A percentile compares a stretch with the other conserved stretches of the same genome.
phyloP scores from a whole-genome alignment of 2,797 vertebrate genomes.

The Tapirus indicus region DNA sequence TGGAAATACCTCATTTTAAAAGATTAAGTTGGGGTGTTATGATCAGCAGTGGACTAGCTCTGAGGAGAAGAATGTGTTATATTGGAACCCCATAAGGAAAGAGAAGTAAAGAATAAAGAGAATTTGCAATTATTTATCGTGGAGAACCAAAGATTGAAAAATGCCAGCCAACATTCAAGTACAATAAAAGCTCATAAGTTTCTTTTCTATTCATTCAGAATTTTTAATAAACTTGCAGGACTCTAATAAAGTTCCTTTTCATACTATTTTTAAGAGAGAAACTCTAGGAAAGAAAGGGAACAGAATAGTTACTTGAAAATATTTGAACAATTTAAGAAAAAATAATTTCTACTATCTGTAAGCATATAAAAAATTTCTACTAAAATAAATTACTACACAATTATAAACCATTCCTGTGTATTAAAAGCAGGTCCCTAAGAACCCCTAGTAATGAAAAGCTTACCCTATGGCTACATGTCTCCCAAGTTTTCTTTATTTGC shows the following conservation, averaged over 20 bases:
- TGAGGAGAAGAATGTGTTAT: not conserved
- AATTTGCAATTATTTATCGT: slow-evolving; percentile 17
- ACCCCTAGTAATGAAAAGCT: not conserved
- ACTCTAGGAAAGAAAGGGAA: not conserved
- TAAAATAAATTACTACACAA: not conserved
- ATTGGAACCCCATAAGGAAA: not conserved
- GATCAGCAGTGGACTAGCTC: not conserved
- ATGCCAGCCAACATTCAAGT: not conserved
- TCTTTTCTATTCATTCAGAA: slow-evolving; percentile 41
- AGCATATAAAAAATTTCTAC: not conserved
- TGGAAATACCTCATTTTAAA: slow-evolving; percentile 58
- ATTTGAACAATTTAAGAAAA: slow-evolving; percentile 29
- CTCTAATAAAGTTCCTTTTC: slow-evolving; percentile 20
- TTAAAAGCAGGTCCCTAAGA: not conserved
- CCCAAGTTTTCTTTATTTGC: not conserved
- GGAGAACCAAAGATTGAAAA: slow-evolving; percentile 5
- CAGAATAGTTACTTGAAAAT: slow-evolving; percentile 35
- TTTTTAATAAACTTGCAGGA: slow-evolving; percentile 19
- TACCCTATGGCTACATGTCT: not conserved
- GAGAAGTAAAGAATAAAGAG: not conserved
- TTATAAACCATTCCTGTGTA: not conserved
- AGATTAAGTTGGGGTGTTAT: not conserved
- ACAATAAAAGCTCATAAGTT: slow-evolving; percentile 15
- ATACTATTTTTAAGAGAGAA: slow-evolving; percentile 6
- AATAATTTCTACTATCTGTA: not conserved